A percentile compares a stretch with the other conserved stretches of the same genome.
These are phyloP conservation scores for Coremacera marginata DNA, from an alignment of 2,888 invertebrate genomes.

Conservation along the genomic window DNA sequence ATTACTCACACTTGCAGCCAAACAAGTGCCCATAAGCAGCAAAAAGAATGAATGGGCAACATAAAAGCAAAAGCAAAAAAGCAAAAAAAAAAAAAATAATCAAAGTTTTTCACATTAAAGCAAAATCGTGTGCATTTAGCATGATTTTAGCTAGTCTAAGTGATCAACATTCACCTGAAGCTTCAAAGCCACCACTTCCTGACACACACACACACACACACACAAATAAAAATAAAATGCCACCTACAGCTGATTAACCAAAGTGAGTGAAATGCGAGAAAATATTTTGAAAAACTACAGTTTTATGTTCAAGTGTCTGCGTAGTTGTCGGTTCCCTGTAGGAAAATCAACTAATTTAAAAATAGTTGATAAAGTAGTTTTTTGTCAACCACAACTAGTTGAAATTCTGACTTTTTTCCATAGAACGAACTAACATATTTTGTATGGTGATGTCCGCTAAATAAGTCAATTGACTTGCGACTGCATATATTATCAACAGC, in stretches of 20 bases:
- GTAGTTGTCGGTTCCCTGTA: background rate
- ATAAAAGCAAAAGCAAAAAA: too few species aligned
- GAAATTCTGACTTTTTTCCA: too few species aligned
- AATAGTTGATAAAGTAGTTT: too few species aligned
- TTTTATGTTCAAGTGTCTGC: background rate
- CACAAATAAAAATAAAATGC: background rate
- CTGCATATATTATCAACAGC: too few species aligned
- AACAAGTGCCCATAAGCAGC: background rate
- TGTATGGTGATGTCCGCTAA: too few species aligned
- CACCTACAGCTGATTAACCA: background rate
- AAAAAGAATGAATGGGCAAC: background rate
- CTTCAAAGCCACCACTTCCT: background rate
- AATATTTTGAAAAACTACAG: slow-evolving; percentile 1
- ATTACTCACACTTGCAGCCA: background rate
- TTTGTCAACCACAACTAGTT: too few species aligned
- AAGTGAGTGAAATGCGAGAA: background rate
- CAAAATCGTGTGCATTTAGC: background rate
- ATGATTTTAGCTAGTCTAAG: background rate
- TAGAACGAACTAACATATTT: too few species aligned
- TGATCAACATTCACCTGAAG: background rate
- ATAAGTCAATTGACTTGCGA: too few species aligned
- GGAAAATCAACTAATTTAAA: too few species aligned
- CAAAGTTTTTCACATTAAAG: background rate
- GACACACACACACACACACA: background rate
- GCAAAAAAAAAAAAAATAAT: background rate